Percentiles rank a stretch among this genome's conserved stretches.
Conservation (phyloP, 2,797 vertebrate species). For the Cryptoprocta ferox region DNA sequence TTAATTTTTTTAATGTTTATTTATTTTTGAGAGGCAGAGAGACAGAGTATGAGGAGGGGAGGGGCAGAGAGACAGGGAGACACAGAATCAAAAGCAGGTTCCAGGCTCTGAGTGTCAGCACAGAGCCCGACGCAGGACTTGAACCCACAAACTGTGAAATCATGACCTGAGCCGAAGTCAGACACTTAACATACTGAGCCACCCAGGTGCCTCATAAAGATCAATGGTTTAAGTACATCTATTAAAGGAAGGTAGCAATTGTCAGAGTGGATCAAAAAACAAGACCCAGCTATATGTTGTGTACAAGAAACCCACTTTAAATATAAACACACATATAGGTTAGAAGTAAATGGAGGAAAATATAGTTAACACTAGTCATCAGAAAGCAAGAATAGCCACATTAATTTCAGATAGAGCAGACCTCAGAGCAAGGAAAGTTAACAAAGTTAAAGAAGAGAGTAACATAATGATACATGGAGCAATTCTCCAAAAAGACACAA, state of each 20-base stretch:
- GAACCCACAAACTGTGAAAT: too few species aligned
- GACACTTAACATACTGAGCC: too few species aligned
- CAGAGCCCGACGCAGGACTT: too few species aligned
- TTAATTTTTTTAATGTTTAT: not conserved
- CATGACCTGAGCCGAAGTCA: too few species aligned
- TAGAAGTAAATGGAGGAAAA: not conserved
- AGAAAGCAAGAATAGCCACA: not conserved
- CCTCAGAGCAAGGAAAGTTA: not conserved
- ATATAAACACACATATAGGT: not conserved
- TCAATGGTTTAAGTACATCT: not conserved
- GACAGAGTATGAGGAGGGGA: too few species aligned
- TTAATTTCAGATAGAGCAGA: not conserved
- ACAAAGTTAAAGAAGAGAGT: not conserved
- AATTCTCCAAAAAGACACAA: not conserved
- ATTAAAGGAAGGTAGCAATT: not conserved
- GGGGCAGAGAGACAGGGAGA: too few species aligned
- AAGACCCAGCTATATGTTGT: not conserved
- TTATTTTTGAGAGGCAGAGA: too few species aligned
- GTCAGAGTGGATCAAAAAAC: not conserved
- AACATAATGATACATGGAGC: not conserved
- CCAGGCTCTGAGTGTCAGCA: too few species aligned
- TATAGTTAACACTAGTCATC: not conserved
- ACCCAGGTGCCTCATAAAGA: not conserved
- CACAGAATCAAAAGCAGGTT: too few species aligned
- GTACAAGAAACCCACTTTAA: not conserved